Percentiles rank a stretch among this genome's conserved stretches.
phyloP scores from a whole-genome alignment of 1,140 invertebrate species.

The Melitaea cinxia region DNA sequence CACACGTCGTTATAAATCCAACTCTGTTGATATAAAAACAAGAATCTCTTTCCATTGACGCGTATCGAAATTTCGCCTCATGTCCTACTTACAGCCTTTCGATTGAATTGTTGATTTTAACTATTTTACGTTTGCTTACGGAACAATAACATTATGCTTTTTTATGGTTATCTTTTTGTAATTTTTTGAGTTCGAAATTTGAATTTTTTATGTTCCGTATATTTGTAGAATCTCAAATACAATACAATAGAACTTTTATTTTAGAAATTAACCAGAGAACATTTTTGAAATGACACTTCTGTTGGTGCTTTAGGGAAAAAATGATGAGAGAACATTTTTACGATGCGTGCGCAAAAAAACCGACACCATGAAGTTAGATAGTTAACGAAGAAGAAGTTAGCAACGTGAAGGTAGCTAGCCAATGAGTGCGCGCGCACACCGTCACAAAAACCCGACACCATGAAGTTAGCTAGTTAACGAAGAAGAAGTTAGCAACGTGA shows the following conservation, averaged over 20 bases:
- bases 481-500: too few relatives aligned
- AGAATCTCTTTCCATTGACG: slow-evolving; percentile 36
- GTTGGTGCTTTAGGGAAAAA: too few relatives aligned
- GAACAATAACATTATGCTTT: slow-evolving; percentile 56
- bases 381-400: too few relatives aligned
- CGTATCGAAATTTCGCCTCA: slow-evolving; percentile 62
- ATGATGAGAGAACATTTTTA: too few relatives aligned
- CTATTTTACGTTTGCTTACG: slow-evolving; percentile 62
- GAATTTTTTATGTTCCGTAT: background rate
- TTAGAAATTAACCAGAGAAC: too few relatives aligned
- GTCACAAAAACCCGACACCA: too few relatives aligned
- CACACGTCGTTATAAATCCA: slow-evolving; percentile 17
- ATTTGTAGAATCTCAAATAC: background rate
- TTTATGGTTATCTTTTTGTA: slow-evolving; percentile 26
- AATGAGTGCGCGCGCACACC: too few relatives aligned
- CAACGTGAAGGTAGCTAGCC: too few relatives aligned
- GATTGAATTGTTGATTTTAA: slow-evolving; percentile 71
- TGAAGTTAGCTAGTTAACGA: too few relatives aligned
- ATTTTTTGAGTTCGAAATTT: slow-evolving; percentile 4
- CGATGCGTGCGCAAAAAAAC: too few relatives aligned
- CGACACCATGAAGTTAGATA: too few relatives aligned
- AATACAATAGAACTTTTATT: background rate
- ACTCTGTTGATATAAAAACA: slow-evolving; percentile 34
- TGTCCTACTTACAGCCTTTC: slow-evolving; percentile 71
- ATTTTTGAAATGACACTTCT: too few relatives aligned